phyloP scores from a whole-genome alignment of 2,888 invertebrate genomes.

The Tanytarsus gracilentus region DNA sequence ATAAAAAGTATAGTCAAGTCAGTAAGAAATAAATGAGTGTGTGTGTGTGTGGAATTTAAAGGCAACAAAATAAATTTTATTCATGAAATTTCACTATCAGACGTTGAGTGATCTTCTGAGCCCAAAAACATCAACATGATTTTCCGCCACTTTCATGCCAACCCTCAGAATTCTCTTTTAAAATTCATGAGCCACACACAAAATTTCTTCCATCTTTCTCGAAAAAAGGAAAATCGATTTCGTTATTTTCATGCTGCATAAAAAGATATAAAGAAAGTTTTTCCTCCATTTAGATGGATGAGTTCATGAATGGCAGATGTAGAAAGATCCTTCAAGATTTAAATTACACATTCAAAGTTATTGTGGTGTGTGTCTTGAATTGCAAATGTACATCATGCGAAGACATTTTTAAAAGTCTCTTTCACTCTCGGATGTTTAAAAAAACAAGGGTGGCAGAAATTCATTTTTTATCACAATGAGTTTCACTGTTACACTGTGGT shows the following conservation, averaged over 20 bases:
- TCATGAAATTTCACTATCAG: conserved; percentile 13
- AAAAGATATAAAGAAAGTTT: neutral
- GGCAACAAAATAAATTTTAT: neutral
- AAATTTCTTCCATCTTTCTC: neutral
- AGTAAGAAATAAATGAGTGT: too few species aligned
- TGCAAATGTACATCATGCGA: conserved; percentile 2
- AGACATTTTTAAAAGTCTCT: neutral
- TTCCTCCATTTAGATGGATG: neutral
- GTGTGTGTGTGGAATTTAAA: neutral
- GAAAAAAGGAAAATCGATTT: conserved; percentile 4
- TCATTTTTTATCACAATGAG: neutral
- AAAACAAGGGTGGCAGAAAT: neutral
- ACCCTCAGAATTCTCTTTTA: neutral
- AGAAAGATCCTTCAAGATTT: conserved; percentile 22
- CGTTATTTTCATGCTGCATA: neutral
- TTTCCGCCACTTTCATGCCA: neutral
- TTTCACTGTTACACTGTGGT: neutral
- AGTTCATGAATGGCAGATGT: conserved; percentile 4
- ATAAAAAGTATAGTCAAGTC: too few species aligned
- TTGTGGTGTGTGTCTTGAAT: conserved; percentile 21
- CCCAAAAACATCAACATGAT: conserved; percentile 24
- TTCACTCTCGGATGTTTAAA: neutral
- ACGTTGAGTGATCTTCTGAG: conserved; percentile 26
- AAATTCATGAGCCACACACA: conserved; percentile 19
- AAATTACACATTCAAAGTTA: conserved; percentile 25